phyloP scores from a whole-genome alignment of 2,888 invertebrate genomes.

The Sialis lutaria region DNA sequence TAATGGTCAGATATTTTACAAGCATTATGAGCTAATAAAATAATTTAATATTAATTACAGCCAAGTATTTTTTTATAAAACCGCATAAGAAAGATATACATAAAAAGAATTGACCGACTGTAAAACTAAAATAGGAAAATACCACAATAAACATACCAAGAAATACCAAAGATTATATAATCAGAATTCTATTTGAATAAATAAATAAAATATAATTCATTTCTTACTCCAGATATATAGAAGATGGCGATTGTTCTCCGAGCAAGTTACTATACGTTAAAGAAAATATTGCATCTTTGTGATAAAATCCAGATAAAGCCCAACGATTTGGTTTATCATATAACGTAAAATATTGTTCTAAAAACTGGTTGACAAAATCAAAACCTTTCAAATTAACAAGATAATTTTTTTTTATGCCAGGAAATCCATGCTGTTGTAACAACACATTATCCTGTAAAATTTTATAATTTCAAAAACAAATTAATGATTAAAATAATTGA shows the following conservation, averaged over 20 bases:
- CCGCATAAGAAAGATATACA: no score
- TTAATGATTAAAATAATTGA: not conserved
- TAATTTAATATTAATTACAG: no score
- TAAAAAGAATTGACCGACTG: no score
- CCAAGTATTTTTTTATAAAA: no score
- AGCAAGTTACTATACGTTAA: conserved; percentile 25
- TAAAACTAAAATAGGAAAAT: no score
- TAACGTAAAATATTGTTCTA: conserved; percentile 45
- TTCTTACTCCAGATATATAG: conserved; percentile 14
- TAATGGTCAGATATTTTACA: no score
- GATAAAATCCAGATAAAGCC: conserved; percentile 38
- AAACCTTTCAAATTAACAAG: conserved; percentile 28
- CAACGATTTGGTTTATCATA: conserved; percentile 41
- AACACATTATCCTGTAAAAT: conserved; percentile 33
- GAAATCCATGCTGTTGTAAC: conserved; percentile 23
- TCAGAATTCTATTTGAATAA: no score
- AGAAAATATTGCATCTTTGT: conserved; percentile 42
- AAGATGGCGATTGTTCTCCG: conserved; percentile 18
- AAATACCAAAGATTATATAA: no score
- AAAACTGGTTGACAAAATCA: conserved; percentile 38
- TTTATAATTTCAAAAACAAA: conserved; percentile 1
- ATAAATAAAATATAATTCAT: not conserved
- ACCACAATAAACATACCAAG: no score
- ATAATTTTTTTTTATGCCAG: conserved; percentile 30
- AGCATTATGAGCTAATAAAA: no score